Evolutionary conservation across 2,113 vertebrate genomes (phyloP).

Genomic region (Alaudala cheleensis): DNA sequence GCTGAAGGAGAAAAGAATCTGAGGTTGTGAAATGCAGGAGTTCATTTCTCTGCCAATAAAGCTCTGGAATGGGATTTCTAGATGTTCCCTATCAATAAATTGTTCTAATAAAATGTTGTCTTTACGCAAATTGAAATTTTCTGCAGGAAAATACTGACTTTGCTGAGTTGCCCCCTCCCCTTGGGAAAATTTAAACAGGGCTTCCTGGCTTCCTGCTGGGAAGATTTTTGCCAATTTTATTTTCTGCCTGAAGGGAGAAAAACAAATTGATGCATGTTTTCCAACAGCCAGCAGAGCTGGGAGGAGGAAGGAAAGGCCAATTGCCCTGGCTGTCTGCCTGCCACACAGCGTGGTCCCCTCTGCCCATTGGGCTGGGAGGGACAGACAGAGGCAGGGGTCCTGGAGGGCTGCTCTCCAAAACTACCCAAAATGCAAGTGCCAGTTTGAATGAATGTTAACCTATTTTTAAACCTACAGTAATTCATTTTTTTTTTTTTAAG

Average conservation of each 20-base stretch:
- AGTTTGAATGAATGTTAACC: not conserved
- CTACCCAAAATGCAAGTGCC: not conserved
- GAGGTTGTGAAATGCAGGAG: not conserved
- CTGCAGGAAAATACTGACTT: conserved; percentile 54
- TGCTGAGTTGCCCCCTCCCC: not conserved
- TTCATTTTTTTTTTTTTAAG: not conserved
- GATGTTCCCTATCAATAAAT: conserved; percentile 41
- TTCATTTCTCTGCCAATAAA: not conserved
- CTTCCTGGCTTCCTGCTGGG: conserved; percentile 42
- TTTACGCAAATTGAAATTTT: conserved; percentile 50
- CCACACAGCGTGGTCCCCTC: not conserved
- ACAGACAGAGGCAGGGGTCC: not conserved
- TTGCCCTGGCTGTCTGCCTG: conserved; percentile 30
- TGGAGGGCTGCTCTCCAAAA: not conserved
- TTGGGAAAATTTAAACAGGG: conserved; percentile 43
- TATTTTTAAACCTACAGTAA: not conserved
- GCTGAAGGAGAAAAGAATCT: not conserved
- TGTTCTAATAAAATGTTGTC: conserved; percentile 41
- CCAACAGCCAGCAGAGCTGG: conserved; percentile 28
- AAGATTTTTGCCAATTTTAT: conserved; percentile 52
- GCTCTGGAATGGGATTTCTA: not conserved
- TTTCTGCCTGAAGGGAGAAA: conserved; percentile 62
- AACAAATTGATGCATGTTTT: conserved; percentile 53
- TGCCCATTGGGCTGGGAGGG: not conserved
- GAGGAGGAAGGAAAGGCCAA: conserved; percentile 24